These are phyloP conservation scores for Cassiopea andromeda DNA, from an alignment of 30 jellyfish, hydroid and myxozoan genomes.

Conservation along the genomic window DNA sequence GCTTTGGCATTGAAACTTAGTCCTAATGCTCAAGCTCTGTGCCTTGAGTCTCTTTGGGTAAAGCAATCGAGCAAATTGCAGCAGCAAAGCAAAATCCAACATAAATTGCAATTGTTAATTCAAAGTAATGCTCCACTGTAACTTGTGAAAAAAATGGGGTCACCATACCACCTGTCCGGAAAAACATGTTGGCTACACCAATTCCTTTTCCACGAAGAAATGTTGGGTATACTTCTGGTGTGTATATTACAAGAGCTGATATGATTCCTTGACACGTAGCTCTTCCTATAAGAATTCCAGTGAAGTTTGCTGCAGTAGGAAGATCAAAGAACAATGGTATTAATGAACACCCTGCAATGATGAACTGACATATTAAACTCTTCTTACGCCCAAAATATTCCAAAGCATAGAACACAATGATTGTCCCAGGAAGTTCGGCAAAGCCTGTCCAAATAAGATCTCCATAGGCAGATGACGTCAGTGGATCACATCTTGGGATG, in stretches of 20 bases:
- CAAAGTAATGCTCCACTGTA: conserved; percentile 34
- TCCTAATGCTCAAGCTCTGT: conserved; percentile 38
- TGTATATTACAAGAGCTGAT: conserved; percentile 64
- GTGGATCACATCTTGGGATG: conserved; percentile 16
- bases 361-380: conserved; percentile 32
- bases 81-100: conserved; percentile 51
- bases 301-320: conserved; percentile 19
- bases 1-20: not conserved
- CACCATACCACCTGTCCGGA: conserved; percentile 67
- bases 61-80: conserved; percentile 23
- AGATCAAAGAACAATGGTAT: conserved; percentile 54
- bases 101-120: conserved; percentile 42
- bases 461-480: conserved; percentile 21
- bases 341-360: conserved; percentile 30
- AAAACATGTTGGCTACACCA: conserved; percentile 62
- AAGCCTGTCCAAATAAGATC: conserved; percentile 69
- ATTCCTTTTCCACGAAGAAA: conserved; percentile 73
- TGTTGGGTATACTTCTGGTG: conserved; percentile 85
- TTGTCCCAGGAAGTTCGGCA: conserved; percentile 76
- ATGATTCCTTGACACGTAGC: conserved; percentile 67
- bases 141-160: conserved; percentile 75
- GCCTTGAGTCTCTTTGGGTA: conserved; percentile 77
- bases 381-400: conserved; percentile 62
- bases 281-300: conserved; percentile 46
- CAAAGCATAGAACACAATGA: conserved; percentile 53